phyloP scores from a whole-genome alignment of 1,140 invertebrate genomes.

The Arion vulgaris region DNA sequence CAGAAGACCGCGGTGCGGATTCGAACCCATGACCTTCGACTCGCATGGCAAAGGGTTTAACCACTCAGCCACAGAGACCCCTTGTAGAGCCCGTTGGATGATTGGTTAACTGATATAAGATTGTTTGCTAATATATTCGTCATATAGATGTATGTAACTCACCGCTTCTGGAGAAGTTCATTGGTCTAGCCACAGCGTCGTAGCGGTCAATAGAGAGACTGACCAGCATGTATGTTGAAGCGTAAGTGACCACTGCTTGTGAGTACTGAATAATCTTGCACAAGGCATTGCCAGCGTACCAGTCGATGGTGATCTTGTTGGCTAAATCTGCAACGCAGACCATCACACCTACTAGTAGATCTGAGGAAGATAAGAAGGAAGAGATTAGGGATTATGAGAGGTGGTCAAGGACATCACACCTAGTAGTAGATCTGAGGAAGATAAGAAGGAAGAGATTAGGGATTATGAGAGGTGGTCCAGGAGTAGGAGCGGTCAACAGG shows the following conservation, averaged over 20 bases:
- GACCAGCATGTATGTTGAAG: conserved; percentile 95
- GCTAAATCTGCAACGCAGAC: conserved; percentile 62
- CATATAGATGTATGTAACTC: too few relatives aligned
- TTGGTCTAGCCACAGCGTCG: conserved; percentile 94
- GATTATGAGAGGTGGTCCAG: not conserved
- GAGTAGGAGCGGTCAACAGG: not conserved
- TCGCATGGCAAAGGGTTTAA: too few relatives aligned
- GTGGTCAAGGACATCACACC: too few relatives aligned
- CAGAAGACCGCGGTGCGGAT: too few relatives aligned
- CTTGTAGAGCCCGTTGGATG: too few relatives aligned
- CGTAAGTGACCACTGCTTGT: conserved; percentile 80
- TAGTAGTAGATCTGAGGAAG: too few relatives aligned
- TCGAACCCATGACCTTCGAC: too few relatives aligned
- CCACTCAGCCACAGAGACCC: too few relatives aligned
- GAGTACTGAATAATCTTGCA: conserved; percentile 66
- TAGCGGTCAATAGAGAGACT: conserved; percentile 95
- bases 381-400: too few relatives aligned
- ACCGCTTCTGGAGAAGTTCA: conserved; percentile 72
- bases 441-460: not conserved
- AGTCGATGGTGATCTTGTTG: conserved; percentile 58
- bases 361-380: conserved; percentile 49
- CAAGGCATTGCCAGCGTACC: conserved; percentile 60
- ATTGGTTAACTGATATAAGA: too few relatives aligned
- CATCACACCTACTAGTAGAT: conserved; percentile 62
- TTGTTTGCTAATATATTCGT: too few relatives aligned